Evolutionary conservation across 2,113 vertebrate species (phyloP), one percentile per base, ranked within the genome.

Genomic region (Rana temporaria): DNA sequence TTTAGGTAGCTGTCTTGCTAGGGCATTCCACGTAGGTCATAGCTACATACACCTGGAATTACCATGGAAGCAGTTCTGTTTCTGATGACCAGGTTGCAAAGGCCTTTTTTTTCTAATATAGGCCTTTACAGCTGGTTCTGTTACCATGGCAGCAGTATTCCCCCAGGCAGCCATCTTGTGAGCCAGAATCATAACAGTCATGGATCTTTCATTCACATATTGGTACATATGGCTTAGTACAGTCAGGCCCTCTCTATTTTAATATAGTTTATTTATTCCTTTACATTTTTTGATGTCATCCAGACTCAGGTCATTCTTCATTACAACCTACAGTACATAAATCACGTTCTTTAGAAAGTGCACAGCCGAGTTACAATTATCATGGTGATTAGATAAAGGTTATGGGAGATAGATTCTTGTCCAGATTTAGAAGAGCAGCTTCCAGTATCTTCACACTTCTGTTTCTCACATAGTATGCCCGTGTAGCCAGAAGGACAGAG

Each of bases 401-500:
- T 70, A 0, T 20, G 86, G 4, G 73, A 60, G 38, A 76, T 2
- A 26, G 81, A 60, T 26, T 56, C 52, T 3, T 7, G 87, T 48
- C 20, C 42, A 78, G 97, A 94, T 73, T 87, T 86, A 0, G 90
- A 82, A 67, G 90, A 78, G 87, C 97, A 99, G 84, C 95, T 92
- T 0, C 95, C 96, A 0, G 93, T 90, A 77, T 96, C 95, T 77
- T 96, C 93, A 4, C 97, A 98, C 20, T 87, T 93, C 22, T 85
- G 34, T 90, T 97, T 97, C 93, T 99, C 96, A 0, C 98, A 99
- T 66, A 96, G 91, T 87, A 98, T 91, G 85, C 98, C 98, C 0
- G 92, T 94, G 92, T 93, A 98, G 11, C 90, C 91, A 0, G 92
- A 73, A 0, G 95, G 93, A 84, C 98, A 99, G 88, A 88, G 93